Evolutionary conservation across 2,797 vertebrate species (phyloP).

Genomic region (Sciaenops ocellatus): DNA sequence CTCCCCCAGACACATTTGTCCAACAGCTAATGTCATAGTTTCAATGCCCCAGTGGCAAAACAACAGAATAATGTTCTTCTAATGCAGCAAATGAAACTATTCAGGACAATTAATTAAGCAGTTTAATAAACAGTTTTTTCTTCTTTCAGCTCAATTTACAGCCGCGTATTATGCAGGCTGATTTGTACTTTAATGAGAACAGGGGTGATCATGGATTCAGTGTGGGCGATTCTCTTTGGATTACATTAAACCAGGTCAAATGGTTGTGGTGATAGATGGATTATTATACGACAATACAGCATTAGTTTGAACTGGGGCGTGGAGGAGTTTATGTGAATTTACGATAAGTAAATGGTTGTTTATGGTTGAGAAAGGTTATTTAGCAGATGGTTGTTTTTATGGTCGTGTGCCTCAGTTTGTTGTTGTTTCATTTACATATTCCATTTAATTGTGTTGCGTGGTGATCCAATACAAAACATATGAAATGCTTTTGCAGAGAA

Average conservation of each 20-base stretch:
- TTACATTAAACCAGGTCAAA: slow-evolving; percentile 79
- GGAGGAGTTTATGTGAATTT: slow-evolving; percentile 63
- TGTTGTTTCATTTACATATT: slow-evolving; percentile 51
- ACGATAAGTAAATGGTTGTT: slow-evolving; percentile 69
- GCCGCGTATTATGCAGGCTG: slow-evolving; percentile 45
- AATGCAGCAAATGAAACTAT: slow-evolving; percentile 21
- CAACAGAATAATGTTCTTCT: slow-evolving; percentile 26
- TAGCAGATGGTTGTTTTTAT: slow-evolving; percentile 65
- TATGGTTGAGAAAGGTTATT: slow-evolving; percentile 62
- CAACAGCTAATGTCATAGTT: slow-evolving; percentile 2
- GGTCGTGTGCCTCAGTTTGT: slow-evolving; percentile 22
- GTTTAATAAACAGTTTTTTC: slow-evolving; percentile 42
- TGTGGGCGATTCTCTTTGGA: slow-evolving; percentile 69
- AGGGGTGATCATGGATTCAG: slow-evolving; percentile 60
- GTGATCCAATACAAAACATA: slow-evolving; percentile 6
- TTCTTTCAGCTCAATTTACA: slow-evolving; percentile 48
- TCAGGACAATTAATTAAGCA: slow-evolving; percentile 37
- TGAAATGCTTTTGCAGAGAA: slow-evolving; percentile 25
- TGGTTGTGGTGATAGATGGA: slow-evolving; percentile 65
- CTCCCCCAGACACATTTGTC: not conserved
- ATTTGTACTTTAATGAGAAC: slow-evolving; percentile 69
- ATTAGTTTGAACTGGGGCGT: slow-evolving; percentile 62
- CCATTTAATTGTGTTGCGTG: slow-evolving; percentile 38
- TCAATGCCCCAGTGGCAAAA: slow-evolving; percentile 13
- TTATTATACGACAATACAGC: slow-evolving; percentile 66